These are phyloP conservation scores for Brienomyrus brachyistius DNA, from an alignment of 2,113 vertebrate genomes.

Conservation along the genomic window DNA sequence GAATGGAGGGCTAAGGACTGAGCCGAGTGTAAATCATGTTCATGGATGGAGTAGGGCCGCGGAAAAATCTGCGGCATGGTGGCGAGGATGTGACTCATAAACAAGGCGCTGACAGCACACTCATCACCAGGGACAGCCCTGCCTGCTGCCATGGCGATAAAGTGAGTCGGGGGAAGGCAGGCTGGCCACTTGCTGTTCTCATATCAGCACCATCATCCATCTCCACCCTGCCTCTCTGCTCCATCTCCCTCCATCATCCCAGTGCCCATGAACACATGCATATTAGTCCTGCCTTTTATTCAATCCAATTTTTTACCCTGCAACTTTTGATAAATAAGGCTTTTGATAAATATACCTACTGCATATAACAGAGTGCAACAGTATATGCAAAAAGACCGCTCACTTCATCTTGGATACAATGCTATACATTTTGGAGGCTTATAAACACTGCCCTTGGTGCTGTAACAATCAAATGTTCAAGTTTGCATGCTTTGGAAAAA, in stretches of 20 bases:
- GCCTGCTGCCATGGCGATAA: slow-evolving; percentile 21
- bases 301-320: neutral
- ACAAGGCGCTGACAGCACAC: slow-evolving; percentile 22
- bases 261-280: neutral
- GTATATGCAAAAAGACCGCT: neutral
- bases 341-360: neutral
- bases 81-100: slow-evolving; percentile 13
- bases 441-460: neutral
- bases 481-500: neutral
- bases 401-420: neutral
- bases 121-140: slow-evolving; percentile 19
- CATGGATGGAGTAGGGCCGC: neutral
- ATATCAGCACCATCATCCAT: slow-evolving; percentile 20
- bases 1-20: neutral
- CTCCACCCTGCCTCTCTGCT: slow-evolving; percentile 11
- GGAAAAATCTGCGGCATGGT: neutral
- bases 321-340: slow-evolving; percentile 3
- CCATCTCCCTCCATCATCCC: slow-evolving; percentile 20
- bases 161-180: slow-evolving; percentile 3
- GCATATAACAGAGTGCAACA: neutral
- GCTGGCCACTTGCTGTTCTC: neutral
- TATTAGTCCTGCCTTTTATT: neutral
- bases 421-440: neutral
- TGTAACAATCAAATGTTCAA: neutral
- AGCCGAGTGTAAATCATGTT: slow-evolving; percentile 10